Percentiles rank a stretch among this genome's conserved stretches.
These are phyloP conservation scores for Drosophila ohnishii DNA, from an alignment of 1,140 invertebrate genomes.

Conservation along the genomic window DNA sequence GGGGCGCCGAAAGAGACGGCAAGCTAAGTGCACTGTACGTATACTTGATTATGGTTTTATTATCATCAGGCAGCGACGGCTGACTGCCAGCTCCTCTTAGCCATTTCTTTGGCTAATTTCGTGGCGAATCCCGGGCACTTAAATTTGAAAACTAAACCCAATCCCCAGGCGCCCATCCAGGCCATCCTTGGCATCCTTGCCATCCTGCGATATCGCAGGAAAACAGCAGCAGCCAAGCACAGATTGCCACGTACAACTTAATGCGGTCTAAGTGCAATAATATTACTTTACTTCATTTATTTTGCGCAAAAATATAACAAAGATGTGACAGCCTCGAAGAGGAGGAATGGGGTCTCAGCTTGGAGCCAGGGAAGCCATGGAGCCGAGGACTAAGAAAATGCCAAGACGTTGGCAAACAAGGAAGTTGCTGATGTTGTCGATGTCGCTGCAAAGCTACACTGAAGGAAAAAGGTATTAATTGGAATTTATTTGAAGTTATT, in stretches of 20 bases:
- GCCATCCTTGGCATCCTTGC: conserved; percentile 13
- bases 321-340: conserved; percentile 70
- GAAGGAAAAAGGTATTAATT: neutral
- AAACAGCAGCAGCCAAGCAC: conserved; percentile 40
- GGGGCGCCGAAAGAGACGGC: conserved; percentile 1
- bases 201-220: conserved; percentile 13
- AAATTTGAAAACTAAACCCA: conserved; percentile 77
- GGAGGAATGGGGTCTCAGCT: conserved; percentile 27
- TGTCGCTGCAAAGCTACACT: conserved; percentile 4
- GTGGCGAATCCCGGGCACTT: conserved; percentile 74
- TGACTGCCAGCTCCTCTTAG: conserved; percentile 39
- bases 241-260: conserved; percentile 81
- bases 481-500: neutral
- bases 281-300: conserved; percentile 83
- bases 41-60: conserved; percentile 81
- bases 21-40: conserved; percentile 58
- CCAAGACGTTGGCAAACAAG: conserved; percentile 44
- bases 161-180: conserved; percentile 23
- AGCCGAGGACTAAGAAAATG: conserved; percentile 25
- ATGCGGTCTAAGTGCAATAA: conserved; percentile 82
- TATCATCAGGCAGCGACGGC: conserved; percentile 42
- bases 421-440: conserved; percentile 47
- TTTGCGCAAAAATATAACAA: conserved; percentile 82
- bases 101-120: conserved; percentile 75
- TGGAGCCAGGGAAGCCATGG: conserved; percentile 5